These are phyloP conservation scores for Cataglyphis albicans DNA, from an alignment of 2,888 invertebrate genomes.

Conservation along the genomic window DNA sequence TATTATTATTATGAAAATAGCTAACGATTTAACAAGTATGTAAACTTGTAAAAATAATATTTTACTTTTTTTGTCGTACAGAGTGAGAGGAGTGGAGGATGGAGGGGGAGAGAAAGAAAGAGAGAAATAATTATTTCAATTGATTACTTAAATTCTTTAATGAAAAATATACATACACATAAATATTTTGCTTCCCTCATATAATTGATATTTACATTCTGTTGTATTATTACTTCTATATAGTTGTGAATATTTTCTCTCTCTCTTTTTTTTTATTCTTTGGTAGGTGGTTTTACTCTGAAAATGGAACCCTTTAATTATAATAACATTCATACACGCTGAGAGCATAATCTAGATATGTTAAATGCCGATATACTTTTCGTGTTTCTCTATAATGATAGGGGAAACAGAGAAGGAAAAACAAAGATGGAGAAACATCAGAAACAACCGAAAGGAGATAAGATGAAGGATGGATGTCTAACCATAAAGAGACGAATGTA, in stretches of 20 bases:
- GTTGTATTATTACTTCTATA: background rate
- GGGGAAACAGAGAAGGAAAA: constrained; percentile 31
- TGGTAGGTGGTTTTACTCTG: background rate
- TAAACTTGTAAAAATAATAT: too few relatives aligned
- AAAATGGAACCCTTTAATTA: background rate
- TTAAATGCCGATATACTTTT: constrained; percentile 4
- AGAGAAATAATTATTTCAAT: too few relatives aligned
- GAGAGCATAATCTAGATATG: constrained; percentile 15
- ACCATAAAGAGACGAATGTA: constrained; percentile 36
- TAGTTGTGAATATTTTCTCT: background rate
- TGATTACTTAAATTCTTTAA: too few relatives aligned
- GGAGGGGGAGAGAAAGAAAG: too few relatives aligned
- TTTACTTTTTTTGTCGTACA: too few relatives aligned
- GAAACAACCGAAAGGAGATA: background rate
- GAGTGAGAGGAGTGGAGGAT: too few relatives aligned
- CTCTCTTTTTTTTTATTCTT: background rate
- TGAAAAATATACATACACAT: too few relatives aligned
- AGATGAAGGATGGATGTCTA: constrained; percentile 35
- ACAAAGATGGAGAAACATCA: background rate
- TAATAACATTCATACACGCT: background rate
- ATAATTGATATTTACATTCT: too few relatives aligned
- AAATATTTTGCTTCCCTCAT: too few relatives aligned
- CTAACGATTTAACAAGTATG: too few relatives aligned
- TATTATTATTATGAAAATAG: too few relatives aligned
- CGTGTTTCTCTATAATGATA: background rate